Conservation (phyloP, 2,113 vertebrate species). For the Larimichthys crocea region DNA sequence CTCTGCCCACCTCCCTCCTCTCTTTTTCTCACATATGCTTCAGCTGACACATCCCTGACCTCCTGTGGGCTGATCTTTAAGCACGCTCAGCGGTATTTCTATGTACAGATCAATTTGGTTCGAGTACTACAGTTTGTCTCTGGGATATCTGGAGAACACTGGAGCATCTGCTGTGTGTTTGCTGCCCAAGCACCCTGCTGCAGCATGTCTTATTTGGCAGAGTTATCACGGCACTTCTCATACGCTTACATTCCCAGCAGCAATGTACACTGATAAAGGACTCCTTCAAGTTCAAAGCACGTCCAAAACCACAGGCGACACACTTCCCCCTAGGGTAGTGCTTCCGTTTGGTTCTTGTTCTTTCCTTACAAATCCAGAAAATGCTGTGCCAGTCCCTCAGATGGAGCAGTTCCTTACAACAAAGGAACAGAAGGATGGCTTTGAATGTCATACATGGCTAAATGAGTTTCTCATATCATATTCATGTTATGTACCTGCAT, state of each 20-base stretch:
- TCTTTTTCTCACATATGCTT: constrained; percentile 35
- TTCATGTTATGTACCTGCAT: constrained; percentile 33
- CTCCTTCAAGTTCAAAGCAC: constrained; percentile 71
- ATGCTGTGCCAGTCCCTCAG: constrained; percentile 29
- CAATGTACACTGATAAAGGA: constrained; percentile 57
- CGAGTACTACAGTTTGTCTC: constrained; percentile 60
- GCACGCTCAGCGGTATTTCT: constrained; percentile 62
- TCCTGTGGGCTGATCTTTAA: constrained; percentile 62
- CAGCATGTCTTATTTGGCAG: constrained; percentile 63
- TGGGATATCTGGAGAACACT: constrained; percentile 58
- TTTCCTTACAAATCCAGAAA: constrained; percentile 44
- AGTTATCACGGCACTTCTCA: constrained; percentile 54
- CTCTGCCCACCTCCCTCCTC: not conserved
- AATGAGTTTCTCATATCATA: constrained; percentile 46
- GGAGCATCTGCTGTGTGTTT: constrained; percentile 67
- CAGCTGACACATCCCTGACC: constrained; percentile 65
- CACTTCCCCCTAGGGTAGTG: constrained; percentile 44
- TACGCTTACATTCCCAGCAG: constrained; percentile 46
- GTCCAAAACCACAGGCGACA: constrained; percentile 59
- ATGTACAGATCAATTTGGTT: constrained; percentile 66
- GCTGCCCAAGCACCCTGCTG: constrained; percentile 36
- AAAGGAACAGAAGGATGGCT: constrained; percentile 42
- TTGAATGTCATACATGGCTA: constrained; percentile 47
- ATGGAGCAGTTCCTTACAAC: constrained; percentile 40
- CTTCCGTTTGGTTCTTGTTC: constrained; percentile 51